These are phyloP conservation scores for Eulemur rubriventer DNA, from an alignment of 2,797 vertebrate species.

Conservation along the genomic window DNA sequence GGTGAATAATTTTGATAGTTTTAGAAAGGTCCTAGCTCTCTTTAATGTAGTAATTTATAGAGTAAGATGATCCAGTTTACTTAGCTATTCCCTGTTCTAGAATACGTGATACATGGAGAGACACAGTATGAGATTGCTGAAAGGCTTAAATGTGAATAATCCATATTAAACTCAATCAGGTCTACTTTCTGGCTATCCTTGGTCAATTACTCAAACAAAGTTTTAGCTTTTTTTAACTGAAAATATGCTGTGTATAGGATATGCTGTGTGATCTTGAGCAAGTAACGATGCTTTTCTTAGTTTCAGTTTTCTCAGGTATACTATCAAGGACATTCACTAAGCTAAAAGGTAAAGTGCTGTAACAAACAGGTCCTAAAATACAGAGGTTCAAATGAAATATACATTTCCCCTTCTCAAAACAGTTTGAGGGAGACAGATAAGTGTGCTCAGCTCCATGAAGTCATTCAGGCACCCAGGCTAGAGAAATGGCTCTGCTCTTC, in stretches of 20 bases:
- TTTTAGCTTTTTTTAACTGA: background rate
- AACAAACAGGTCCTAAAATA: background rate
- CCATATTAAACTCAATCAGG: background rate
- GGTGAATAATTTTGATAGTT: background rate
- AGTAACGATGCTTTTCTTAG: background rate
- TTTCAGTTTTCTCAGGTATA: background rate
- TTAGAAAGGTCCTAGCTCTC: background rate
- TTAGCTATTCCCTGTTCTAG: background rate
- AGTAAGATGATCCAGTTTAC: background rate
- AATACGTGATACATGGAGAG: background rate
- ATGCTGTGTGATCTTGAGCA: background rate
- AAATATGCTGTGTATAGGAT: background rate
- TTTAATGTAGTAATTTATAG: background rate
- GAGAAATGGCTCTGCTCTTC: fast-evolving
- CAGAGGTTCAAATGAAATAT: background rate
- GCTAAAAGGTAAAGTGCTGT: background rate
- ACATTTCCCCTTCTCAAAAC: background rate
- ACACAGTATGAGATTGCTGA: background rate
- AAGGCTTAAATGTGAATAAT: background rate
- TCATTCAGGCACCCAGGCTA: background rate
- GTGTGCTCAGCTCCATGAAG: background rate
- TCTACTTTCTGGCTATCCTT: background rate
- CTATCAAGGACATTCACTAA: background rate
- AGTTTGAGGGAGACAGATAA: background rate
- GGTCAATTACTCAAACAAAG: background rate